Evolutionary conservation across 1,140 invertebrate genomes (phyloP).

Genomic region (Ptiloglossa arizonensis): DNA sequence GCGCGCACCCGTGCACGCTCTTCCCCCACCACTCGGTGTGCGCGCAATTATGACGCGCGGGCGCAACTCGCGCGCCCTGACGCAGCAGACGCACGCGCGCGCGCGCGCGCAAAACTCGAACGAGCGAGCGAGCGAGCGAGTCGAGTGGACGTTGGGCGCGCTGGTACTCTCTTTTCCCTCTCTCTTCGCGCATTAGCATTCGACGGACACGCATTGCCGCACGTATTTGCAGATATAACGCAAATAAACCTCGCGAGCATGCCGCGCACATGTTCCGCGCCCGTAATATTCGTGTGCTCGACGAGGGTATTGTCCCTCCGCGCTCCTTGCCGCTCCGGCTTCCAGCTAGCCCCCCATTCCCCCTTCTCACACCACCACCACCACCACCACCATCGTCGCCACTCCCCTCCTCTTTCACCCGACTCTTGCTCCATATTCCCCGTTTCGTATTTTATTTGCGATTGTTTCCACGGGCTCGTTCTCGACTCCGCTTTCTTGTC

Average conservation of each 20-base stretch:
- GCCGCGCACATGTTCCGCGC: constrained; percentile 53
- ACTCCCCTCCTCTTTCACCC: background rate
- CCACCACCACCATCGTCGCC: no score
- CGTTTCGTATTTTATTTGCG: constrained; percentile 27
- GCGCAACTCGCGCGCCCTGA: no score
- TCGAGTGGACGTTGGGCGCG: background rate
- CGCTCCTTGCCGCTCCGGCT: no score
- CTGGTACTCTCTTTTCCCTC: background rate
- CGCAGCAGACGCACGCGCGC: background rate
- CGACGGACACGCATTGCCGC: constrained; percentile 66
- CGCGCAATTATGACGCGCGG: constrained; percentile 66
- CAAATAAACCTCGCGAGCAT: constrained; percentile 66
- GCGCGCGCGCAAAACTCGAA: no score
- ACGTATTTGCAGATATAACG: constrained; percentile 73
- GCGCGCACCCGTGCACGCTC: no score
- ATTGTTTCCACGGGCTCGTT: constrained; percentile 30
- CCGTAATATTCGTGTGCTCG: constrained; percentile 58
- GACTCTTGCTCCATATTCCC: constrained; percentile 23
- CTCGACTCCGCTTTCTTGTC: constrained; percentile 14
- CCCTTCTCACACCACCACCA: no score
- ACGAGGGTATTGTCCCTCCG: constrained; percentile 37
- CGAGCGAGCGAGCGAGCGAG: no score
- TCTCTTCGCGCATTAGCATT: constrained; percentile 65
- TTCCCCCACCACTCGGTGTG: no score
- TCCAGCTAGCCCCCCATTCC: constrained; percentile 6